Base-by-base conservation (phyloP, 2,888 invertebrate species). In the Caenorhabditis wallacei region DNA sequence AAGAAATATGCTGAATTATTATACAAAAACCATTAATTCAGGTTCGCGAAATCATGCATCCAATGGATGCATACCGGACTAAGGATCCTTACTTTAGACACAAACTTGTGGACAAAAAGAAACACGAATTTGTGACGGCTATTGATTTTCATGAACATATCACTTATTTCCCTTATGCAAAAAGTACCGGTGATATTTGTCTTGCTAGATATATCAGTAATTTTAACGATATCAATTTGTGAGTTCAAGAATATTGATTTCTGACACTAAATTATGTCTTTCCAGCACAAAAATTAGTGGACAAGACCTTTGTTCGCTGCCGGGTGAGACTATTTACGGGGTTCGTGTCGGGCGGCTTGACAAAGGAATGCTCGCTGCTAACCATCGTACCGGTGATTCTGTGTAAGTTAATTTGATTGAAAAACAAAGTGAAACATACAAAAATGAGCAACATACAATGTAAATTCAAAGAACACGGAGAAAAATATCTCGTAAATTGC, bases 181-280 rank as follows among this genome's bases (percentile, higher is more conserved):
- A 69, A 54, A 83, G 43, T 53, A 75, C 54, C 16, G 83, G 83
- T n/a, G 70, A 74, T 22, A 37, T 83, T 43, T 57, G 57, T 51
- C 59, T 83, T 1, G 68, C 71, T 30, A 61, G 78, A 4, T 82
- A 82, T 26, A 82, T 82, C 22, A 82, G 72, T 56, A 82, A 76
- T 35, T 82, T 82, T 53, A 71, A 82, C 48, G 82, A 82, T 59
- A 64, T 51, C 11, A 82, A 82, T 40, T 82, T 82, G 82, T 82
- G 22, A 68, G 82, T 69, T 26, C 24, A 26, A 13, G n/a, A 54
- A 69, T 5, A 16, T 2, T 20, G n/a, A 3, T 26, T 3, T 46
- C 16, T 26, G 8, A 18, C n/a, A n/a, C n/a, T 13, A 30, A 37
- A 2, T 11, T 13, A 22, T n/a, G 35, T 10, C 11, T 37, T 81